These are phyloP conservation scores for Trichosurus vulpecula DNA, from an alignment of 2,797 vertebrate genomes.

Conservation along the genomic window DNA sequence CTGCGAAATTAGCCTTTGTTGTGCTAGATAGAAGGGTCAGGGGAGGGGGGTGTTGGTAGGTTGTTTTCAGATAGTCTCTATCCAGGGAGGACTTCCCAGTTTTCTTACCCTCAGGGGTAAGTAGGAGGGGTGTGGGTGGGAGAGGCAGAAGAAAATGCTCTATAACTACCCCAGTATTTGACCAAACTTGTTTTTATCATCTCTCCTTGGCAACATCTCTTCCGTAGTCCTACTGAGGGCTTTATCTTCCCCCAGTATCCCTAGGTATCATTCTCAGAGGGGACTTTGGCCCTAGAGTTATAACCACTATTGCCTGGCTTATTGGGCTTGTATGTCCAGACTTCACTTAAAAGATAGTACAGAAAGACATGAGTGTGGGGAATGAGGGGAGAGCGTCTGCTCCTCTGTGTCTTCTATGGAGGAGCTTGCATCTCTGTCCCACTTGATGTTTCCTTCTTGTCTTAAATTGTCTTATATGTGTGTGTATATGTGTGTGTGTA, in stretches of 20 bases:
- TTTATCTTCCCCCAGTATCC: neutral
- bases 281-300: neutral
- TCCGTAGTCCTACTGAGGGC: neutral
- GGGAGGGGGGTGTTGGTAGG: neutral
- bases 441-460: neutral
- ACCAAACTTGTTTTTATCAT: neutral
- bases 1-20: neutral
- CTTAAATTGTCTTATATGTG: no score
- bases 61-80: slow-evolving; percentile 11
- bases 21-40: neutral
- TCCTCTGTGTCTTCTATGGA: neutral
- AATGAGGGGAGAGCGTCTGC: neutral
- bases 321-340: neutral
- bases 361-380: neutral
- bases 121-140: slow-evolving; percentile 5
- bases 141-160: slow-evolving; percentile 30
- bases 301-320: neutral
- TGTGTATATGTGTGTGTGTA: no score
- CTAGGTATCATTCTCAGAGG: neutral
- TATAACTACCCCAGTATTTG: slow-evolving; percentile 12
- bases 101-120: slow-evolving; percentile 38
- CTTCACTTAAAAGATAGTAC: neutral
- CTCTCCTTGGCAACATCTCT: neutral
- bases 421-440: neutral
- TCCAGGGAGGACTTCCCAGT: slow-evolving; percentile 31